Evolutionary conservation across 1,140 invertebrate genomes (phyloP).

Genomic region (Oryctes rhinoceros): DNA sequence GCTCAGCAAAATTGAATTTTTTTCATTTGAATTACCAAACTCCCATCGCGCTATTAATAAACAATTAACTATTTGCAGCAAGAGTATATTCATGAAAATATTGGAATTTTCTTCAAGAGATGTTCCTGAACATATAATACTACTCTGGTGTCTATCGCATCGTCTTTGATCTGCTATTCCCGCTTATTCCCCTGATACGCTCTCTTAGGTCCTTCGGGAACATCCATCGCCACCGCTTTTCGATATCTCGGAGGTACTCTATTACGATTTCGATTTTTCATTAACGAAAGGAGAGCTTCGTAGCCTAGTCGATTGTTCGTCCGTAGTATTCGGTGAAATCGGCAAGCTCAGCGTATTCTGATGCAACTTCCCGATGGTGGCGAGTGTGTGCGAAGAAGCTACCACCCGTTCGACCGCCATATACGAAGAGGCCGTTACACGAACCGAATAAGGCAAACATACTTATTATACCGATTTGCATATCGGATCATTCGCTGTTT

Average conservation of each 20-base stretch:
- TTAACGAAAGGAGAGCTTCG: constrained; percentile 9
- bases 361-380: not conserved
- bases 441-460: constrained; percentile 36
- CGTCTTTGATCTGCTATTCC: not conserved
- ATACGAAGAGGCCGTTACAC: not conserved
- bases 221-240: not conserved
- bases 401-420: not conserved
- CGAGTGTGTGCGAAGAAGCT: not conserved
- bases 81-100: too few species aligned
- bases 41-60: too few species aligned
- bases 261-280: constrained; percentile 41
- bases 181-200: not conserved
- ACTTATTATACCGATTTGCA: constrained; percentile 37
- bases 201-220: not conserved
- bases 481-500: constrained; percentile 9
- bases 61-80: too few species aligned
- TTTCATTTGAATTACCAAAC: too few species aligned
- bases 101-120: too few species aligned
- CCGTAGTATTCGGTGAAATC: not conserved
- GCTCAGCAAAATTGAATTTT: too few species aligned
- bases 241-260: constrained; percentile 18
- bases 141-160: not conserved
- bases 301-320: not conserved
- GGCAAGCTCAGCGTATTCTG: constrained; percentile 28
- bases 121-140: not conserved